Conservation (phyloP, 1,140 invertebrate species). For the Caenorhabditis briggsae region DNA sequence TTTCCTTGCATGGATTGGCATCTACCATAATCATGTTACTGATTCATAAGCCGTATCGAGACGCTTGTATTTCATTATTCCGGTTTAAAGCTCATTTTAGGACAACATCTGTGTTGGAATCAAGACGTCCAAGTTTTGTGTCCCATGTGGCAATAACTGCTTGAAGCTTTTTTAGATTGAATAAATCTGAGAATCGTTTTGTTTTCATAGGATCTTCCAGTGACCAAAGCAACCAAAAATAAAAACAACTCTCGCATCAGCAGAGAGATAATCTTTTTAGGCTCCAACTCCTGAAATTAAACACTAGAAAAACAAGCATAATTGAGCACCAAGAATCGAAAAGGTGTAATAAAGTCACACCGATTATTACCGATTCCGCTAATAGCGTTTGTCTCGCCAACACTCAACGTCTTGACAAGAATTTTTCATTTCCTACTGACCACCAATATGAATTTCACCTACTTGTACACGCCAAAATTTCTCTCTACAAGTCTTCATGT, state of each 20-base stretch:
- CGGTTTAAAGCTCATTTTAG: background rate
- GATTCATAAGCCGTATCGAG: background rate
- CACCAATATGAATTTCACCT: background rate
- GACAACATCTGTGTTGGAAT: background rate
- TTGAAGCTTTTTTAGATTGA: too few relatives aligned
- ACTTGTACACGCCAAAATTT: background rate
- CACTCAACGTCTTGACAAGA: background rate
- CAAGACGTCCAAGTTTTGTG: background rate
- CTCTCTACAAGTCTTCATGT: background rate
- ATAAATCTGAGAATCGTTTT: too few relatives aligned
- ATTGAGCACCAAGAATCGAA: slow-evolving; percentile 11
- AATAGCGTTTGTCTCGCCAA: background rate
- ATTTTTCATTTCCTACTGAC: background rate
- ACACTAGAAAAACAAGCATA: background rate
- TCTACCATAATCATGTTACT: slow-evolving; percentile 12
- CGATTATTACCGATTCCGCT: too few relatives aligned
- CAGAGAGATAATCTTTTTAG: background rate
- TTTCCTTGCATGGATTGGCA: background rate
- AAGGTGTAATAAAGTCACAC: background rate
- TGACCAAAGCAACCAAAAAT: too few relatives aligned
- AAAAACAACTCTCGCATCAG: too few relatives aligned
- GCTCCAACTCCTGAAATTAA: background rate
- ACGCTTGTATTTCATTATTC: background rate
- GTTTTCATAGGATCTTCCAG: too few relatives aligned
- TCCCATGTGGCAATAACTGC: background rate